These are phyloP conservation scores for Parazoanthus swiftii DNA, from an alignment of 92 coral and sea anemone species.

Conservation along the genomic window DNA sequence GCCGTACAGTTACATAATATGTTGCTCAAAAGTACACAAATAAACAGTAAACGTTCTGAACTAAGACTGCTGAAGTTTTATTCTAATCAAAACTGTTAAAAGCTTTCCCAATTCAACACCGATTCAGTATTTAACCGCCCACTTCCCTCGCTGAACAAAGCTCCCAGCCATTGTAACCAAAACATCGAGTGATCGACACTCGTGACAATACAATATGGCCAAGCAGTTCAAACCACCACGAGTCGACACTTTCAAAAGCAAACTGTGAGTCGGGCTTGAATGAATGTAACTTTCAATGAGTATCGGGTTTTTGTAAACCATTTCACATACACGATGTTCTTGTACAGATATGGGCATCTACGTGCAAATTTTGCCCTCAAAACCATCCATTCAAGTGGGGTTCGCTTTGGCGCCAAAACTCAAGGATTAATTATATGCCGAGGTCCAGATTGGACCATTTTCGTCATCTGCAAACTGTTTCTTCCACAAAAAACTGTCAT, in stretches of 20 bases:
- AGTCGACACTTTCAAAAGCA: neutral
- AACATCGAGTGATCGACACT: too few relatives aligned
- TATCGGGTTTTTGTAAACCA: too few relatives aligned
- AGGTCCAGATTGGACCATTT: neutral
- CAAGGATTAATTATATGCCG: neutral
- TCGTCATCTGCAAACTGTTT: neutral
- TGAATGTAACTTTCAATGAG: neutral
- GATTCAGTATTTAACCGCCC: neutral
- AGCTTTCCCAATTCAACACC: neutral
- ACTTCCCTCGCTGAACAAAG: neutral
- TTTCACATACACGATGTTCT: neutral
- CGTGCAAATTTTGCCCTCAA: neutral
- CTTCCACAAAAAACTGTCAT: neutral
- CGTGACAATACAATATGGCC: neutral
- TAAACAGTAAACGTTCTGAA: neutral
- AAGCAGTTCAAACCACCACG: neutral
- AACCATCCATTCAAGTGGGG: neutral
- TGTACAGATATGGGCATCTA: too few relatives aligned
- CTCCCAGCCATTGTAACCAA: neutral
- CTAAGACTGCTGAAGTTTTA: neutral
- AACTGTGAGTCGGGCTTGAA: neutral
- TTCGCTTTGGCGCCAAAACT: slow-evolving; percentile 36
- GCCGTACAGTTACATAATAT: too few relatives aligned
- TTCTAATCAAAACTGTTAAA: too few relatives aligned
- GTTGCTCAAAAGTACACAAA: neutral